A percentile compares a stretch with the other conserved stretches of the same genome.
Evolutionary conservation across 92 coral and sea anemone genomes (phyloP).

Genomic region (Palythoa caribaeorum): DNA sequence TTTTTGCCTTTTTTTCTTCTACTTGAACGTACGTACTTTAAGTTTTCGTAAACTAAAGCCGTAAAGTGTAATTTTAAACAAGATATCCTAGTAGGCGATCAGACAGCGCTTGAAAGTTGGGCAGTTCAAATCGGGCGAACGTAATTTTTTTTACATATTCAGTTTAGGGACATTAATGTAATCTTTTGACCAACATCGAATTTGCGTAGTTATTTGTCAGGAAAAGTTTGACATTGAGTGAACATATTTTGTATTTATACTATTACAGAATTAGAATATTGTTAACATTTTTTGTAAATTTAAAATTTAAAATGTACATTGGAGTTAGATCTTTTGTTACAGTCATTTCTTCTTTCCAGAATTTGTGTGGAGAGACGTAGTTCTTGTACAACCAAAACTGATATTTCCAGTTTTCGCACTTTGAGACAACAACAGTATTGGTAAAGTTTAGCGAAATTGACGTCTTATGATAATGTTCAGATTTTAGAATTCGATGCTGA

Average conservation of each 20-base stretch:
- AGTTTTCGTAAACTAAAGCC: neutral
- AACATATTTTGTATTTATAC: conserved; percentile 35
- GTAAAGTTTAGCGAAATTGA: neutral
- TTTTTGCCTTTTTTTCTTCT: neutral
- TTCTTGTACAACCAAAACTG: conserved; percentile 11
- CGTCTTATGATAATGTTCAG: neutral
- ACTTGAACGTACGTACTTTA: neutral
- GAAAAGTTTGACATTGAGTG: neutral
- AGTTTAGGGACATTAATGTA: no score
- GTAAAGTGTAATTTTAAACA: neutral
- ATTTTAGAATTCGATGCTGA: neutral
- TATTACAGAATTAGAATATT: conserved; percentile 17
- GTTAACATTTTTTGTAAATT: conserved; percentile 7
- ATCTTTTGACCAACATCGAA: neutral
- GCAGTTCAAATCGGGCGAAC: neutral
- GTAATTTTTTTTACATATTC: neutral
- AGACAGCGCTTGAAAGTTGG: neutral
- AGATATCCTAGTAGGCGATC: neutral
- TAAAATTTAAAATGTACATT: conserved; percentile 26
- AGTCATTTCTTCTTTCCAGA: conserved; percentile 5
- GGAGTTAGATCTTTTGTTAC: conserved; percentile 13
- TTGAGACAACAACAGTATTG: neutral
- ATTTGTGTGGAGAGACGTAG: neutral
- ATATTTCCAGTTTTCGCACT: neutral
- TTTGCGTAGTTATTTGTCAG: neutral